Conservation (phyloP, 2,888 invertebrate species). For the Cryptus viduatorius region DNA sequence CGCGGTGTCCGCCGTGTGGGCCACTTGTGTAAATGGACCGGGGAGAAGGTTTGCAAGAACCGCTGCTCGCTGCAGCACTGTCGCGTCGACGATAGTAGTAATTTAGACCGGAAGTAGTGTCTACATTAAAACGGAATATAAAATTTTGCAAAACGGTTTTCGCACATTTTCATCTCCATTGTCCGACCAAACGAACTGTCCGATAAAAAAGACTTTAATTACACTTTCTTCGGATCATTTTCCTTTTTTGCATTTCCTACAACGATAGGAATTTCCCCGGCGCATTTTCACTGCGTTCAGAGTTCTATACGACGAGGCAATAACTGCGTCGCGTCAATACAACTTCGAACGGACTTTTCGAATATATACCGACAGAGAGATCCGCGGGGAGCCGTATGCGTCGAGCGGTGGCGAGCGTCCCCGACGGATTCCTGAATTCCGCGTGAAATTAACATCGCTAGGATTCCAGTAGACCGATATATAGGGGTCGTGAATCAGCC, state of each 20-base stretch:
- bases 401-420: conserved; percentile 19
- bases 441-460: conserved; percentile 67
- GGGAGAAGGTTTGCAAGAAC: not conserved
- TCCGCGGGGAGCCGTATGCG: not conserved
- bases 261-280: conserved; percentile 24
- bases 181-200: too few relatives aligned
- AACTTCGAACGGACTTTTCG: conserved; percentile 36
- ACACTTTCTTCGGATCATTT: not conserved
- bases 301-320: conserved; percentile 45
- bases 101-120: too few relatives aligned
- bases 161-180: too few relatives aligned
- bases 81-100: too few relatives aligned
- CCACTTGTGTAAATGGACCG: conserved; percentile 66
- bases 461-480: conserved; percentile 46
- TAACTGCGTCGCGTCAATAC: conserved; percentile 49
- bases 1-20: conserved; percentile 48
- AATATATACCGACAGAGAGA: conserved; percentile 58
- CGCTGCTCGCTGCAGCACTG: too few relatives aligned
- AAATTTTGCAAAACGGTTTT: too few relatives aligned
- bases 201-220: not conserved
- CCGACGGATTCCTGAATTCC: conserved; percentile 61
- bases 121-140: too few relatives aligned
- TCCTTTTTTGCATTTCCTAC: not conserved
- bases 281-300: conserved; percentile 22
- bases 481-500: conserved; percentile 56